These are phyloP conservation scores for Telmatochromis sp. DNA, from an alignment of 2,113 vertebrate genomes.

Conservation along the genomic window DNA sequence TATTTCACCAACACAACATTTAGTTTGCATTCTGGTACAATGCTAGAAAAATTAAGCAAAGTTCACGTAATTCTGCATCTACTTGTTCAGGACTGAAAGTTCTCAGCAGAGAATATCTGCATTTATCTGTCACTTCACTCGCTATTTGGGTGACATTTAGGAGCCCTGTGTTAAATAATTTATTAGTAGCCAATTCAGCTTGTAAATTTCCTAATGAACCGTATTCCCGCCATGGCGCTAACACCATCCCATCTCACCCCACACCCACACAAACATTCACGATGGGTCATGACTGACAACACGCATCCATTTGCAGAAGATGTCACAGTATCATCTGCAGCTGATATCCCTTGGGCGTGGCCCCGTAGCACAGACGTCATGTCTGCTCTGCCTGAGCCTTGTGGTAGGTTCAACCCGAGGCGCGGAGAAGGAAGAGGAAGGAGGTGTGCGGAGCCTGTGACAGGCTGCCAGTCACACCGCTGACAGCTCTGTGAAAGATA, in stretches of 20 bases:
- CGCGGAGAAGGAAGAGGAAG: constrained; percentile 62
- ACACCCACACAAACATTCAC: constrained; percentile 19
- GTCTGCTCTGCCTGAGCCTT: constrained; percentile 62
- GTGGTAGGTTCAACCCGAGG: constrained; percentile 67
- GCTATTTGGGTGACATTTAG: neutral
- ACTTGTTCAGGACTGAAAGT: neutral
- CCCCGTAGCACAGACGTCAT: constrained; percentile 66
- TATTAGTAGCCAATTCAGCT: neutral
- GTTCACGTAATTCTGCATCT: neutral
- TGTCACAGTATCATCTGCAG: constrained; percentile 69
- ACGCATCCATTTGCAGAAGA: constrained; percentile 65
- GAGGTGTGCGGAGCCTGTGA: constrained; percentile 73
- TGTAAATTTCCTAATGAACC: constrained; percentile 15
- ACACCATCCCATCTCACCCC: neutral
- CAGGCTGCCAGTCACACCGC: constrained; percentile 73
- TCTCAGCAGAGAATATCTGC: neutral
- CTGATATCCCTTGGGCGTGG: constrained; percentile 66
- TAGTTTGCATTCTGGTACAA: neutral
- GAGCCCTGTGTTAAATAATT: neutral
- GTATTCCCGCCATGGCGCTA: constrained; percentile 13
- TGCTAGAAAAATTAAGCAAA: neutral
- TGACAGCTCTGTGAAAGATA: constrained; percentile 82
- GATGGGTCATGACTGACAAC: constrained; percentile 66
- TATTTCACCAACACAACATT: neutral
- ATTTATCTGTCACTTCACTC: neutral